Base-by-base conservation (phyloP, 2,113 vertebrate species). In the Hippopotamus amphibius region DNA sequence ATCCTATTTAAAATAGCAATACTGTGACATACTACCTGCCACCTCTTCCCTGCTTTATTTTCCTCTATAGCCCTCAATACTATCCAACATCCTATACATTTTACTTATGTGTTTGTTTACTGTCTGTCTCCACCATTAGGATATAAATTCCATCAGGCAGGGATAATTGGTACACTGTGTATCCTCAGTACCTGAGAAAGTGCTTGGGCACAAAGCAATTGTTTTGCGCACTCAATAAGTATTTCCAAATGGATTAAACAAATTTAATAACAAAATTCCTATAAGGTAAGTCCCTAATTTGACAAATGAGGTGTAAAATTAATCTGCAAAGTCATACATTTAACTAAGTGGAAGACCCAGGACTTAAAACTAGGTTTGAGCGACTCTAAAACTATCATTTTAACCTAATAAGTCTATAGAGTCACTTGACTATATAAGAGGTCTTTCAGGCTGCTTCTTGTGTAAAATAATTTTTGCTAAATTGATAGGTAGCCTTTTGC, bases 181-280 rank as follows among this genome's bases (percentile, higher is more conserved):
- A 76, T 24, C 15, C 65, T 66, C 33, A 86, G 66, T 71, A 85
- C 21, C 43, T 69, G 53, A 63, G 11, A 89, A 68, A 21, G n/a
- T 76, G 24, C 41, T 37, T 77, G 26, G 24, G 37, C n/a, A 93
- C 66, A 81, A 41, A 93, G 17, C 15, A 88, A 65, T 37, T 37
- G 37, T 37, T 37, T 37, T 37, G 37, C 37, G 24, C 53, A 81
- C n/a, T 90, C 17, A 91, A 12, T 55, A 80, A 96, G 48, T 85
- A 89, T n/a, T 91, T 93, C 11, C 81, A 7, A 97, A 95, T 57
- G 24, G 65, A 59, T n/a, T 50, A 94, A 93, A 63, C 26, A 80
- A 84, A 82, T 55, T 77, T 80, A 86, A 30, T 50, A 74, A 88
- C 17, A 95, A 89, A 95, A 93, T 46, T 41, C 12, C n/a, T 92